phyloP scores from a whole-genome alignment of 2,797 vertebrate genomes.

The Enteromius anoplus region DNA sequence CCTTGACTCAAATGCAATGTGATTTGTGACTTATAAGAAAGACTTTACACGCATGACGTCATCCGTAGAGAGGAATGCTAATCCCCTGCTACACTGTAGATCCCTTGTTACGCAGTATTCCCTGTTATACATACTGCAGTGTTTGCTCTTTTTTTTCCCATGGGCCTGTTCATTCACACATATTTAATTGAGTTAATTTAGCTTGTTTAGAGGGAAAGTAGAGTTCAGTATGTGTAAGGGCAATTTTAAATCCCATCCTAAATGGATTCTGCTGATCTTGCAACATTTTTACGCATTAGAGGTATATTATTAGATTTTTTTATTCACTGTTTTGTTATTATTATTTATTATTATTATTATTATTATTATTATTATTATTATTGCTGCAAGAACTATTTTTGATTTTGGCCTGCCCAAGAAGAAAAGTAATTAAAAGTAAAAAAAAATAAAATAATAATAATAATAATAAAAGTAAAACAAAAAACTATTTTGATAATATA shows the following conservation, averaged over 20 bases:
- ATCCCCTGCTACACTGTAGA: conserved; percentile 1
- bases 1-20: conserved; percentile 2
- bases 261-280: background rate
- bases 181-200: background rate
- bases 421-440: background rate
- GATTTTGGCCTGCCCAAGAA: background rate
- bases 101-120: background rate
- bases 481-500: background rate
- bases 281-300: background rate
- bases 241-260: background rate
- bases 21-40: conserved; percentile 22
- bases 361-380: too few species aligned
- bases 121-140: background rate
- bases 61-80: background rate
- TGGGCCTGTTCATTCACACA: background rate
- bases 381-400: background rate
- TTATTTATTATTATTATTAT: too few species aligned
- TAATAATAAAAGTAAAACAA: too few species aligned
- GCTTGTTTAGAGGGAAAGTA: background rate
- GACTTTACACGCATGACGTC: background rate
- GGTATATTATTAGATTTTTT: too few species aligned
- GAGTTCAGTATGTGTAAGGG: background rate
- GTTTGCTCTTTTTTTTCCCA: background rate
- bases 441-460: too few species aligned
- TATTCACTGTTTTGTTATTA: too few species aligned